Evolutionary conservation across 2,113 vertebrate genomes (phyloP).

Genomic region (Scartelaos histophorus): DNA sequence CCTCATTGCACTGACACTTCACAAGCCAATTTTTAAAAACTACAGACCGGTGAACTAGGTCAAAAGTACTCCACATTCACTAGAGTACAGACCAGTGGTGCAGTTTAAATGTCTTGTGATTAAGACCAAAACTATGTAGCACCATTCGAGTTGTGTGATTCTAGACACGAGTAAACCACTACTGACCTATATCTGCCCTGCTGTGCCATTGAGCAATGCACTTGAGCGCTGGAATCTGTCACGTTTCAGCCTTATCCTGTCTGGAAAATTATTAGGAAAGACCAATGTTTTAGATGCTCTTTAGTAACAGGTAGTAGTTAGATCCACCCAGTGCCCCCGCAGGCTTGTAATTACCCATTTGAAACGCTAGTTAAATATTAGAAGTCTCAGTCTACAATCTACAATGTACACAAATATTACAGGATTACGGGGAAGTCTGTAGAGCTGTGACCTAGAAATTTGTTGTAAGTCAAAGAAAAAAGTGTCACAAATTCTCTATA

Average conservation of each 20-base stretch:
- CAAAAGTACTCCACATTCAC: not conserved
- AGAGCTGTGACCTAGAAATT: not conserved
- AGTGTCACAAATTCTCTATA: too few relatives aligned
- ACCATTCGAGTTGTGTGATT: not conserved
- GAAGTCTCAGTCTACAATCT: not conserved
- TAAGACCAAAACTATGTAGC: not conserved
- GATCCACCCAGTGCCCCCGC: not conserved
- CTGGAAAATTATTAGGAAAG: not conserved
- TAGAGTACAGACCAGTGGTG: not conserved
- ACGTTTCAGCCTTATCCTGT: not conserved
- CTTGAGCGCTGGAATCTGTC: not conserved
- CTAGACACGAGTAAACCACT: not conserved
- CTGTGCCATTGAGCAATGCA: not conserved
- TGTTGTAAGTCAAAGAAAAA: not conserved
- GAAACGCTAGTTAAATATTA: constrained; percentile 4
- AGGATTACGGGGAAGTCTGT: not conserved
- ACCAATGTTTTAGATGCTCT: not conserved
- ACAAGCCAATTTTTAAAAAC: not conserved
- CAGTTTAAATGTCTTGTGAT: not conserved
- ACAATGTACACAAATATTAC: not conserved
- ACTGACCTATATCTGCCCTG: not conserved
- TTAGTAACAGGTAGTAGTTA: not conserved
- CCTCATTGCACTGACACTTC: not conserved
- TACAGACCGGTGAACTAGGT: not conserved
- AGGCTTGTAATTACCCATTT: not conserved